A percentile compares a stretch with the other conserved stretches of the same genome.
Evolutionary conservation across 1,140 invertebrate genomes (phyloP).

Genomic region (Pygmarrhopalites habei): DNA sequence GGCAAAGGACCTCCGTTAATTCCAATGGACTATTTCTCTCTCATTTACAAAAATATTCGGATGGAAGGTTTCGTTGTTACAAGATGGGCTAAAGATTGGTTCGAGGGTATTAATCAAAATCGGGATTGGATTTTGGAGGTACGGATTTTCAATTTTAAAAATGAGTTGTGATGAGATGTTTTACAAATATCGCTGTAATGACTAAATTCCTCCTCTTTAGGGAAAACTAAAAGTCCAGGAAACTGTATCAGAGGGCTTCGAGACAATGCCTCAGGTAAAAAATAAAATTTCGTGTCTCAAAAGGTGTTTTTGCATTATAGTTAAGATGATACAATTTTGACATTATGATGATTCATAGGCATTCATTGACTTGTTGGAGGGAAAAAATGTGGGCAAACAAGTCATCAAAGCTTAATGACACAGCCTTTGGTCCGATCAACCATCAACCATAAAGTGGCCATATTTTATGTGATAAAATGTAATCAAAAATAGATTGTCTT

Average conservation of each 20-base stretch:
- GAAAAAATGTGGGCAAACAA: slow-evolving; percentile 48
- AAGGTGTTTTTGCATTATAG: no score
- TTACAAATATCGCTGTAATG: neutral
- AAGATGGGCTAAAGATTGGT: slow-evolving; percentile 48
- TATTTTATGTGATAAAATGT: no score
- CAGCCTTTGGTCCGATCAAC: no score
- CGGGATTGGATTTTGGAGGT: slow-evolving; percentile 54
- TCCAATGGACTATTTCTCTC: slow-evolving; percentile 48
- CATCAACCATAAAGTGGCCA: no score
- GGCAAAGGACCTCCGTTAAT: slow-evolving; percentile 41
- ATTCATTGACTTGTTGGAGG: slow-evolving; percentile 46
- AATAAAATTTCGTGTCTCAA: no score
- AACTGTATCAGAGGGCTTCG: slow-evolving; percentile 46
- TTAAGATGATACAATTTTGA: no score
- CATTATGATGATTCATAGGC: slow-evolving; percentile 40
- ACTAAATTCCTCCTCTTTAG: slow-evolving; percentile 36
- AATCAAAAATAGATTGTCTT: no score
- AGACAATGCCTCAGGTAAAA: slow-evolving; percentile 45
- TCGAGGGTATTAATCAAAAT: slow-evolving; percentile 53
- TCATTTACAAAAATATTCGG: slow-evolving; percentile 51
- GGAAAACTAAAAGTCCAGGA: slow-evolving; percentile 47
- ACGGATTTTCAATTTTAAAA: slow-evolving; percentile 11
- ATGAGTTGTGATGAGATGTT: neutral
- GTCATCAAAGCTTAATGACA: slow-evolving; percentile 44
- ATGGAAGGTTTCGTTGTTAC: slow-evolving; percentile 55